Conservation (phyloP, 2,888 invertebrate species). For the Aproaerema taeniolella region DNA sequence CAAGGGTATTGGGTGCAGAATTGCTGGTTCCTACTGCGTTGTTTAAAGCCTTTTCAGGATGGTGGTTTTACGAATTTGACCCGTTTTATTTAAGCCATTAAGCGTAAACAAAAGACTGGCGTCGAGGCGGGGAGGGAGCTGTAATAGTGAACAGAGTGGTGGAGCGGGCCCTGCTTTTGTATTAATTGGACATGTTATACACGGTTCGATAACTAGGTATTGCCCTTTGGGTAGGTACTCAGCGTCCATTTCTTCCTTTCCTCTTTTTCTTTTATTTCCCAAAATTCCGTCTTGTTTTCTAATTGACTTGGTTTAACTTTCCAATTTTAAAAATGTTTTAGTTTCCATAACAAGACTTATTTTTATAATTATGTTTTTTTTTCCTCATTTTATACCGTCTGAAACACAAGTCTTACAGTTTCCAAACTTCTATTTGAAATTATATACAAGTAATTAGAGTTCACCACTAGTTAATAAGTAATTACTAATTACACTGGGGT, state of each 20-base stretch:
- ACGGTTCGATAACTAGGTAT: slow-evolving; percentile 64
- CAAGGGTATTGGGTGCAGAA: slow-evolving; percentile 41
- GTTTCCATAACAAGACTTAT: no score
- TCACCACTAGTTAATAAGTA: slow-evolving; percentile 13
- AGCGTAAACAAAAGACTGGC: slow-evolving; percentile 71
- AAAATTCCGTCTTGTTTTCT: slow-evolving; percentile 20
- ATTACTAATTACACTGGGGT: slow-evolving; percentile 17
- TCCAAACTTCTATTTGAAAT: background rate
- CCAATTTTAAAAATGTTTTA: background rate
- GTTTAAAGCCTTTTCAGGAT: slow-evolving; percentile 55
- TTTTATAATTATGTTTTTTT: background rate
- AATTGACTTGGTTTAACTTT: background rate
- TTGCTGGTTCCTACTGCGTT: slow-evolving; percentile 34
- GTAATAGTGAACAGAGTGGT: slow-evolving; percentile 66
- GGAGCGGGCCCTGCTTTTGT: slow-evolving; percentile 51
- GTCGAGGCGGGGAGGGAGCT: slow-evolving; percentile 58
- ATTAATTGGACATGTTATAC: slow-evolving; percentile 71
- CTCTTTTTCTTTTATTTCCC: slow-evolving; percentile 31
- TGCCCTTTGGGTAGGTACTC: slow-evolving; percentile 39
- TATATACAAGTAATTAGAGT: background rate
- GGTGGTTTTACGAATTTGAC: slow-evolving; percentile 67
- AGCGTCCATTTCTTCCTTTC: slow-evolving; percentile 36
- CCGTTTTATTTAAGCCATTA: slow-evolving; percentile 75
- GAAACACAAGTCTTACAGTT: background rate
- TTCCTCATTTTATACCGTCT: background rate